Base-by-base conservation (phyloP, 2,113 vertebrate genomes). In the Arothron firmamentum region DNA sequence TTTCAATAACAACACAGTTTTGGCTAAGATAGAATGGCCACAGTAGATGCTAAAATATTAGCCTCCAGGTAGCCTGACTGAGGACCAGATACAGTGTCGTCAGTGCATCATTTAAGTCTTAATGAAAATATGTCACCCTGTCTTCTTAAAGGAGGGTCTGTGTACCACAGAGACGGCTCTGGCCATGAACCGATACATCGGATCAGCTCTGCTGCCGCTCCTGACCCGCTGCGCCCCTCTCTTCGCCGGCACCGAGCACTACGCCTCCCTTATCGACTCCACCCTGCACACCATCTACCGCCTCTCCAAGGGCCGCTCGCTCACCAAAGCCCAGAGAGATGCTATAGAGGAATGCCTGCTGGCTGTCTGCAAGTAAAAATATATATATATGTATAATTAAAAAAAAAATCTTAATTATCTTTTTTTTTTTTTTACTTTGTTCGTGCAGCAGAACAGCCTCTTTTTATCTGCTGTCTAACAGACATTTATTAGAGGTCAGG, bases 271-370 rank as follows among this genome's bases (percentile, higher is more conserved):
- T 49, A 91, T 98, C 31, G 96, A 99, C 88, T 96, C 95, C 64
- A 96, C 86, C 0, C 93, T 99, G 28, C 95, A 98, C 85, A 97
- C 96, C 52, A 93, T 99, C 78, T 99, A 99, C 59, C 91, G 96
- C 58, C 90, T 99, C 15, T 98, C 95, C 81, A 99, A 98, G 68
- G 96, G 97, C 23, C 94, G 94, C 0, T 95, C 95, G 0, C 95
- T 99, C 81, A 99, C 96, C 46, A 99, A 99, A 87, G 97, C 96
- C 17, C 97, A 99, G 70, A 91, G 97, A 70, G 96, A 99, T 42
- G 95, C 97, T 31, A 98, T 99, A 48, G 95, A 99, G 85, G 96
- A 98, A 78, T 99, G 97, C 65, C 84, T 99, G 74, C 93, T 98
- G 59, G 91, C 95, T 47, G 91, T 98, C 65, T 97, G 96, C 92